Base-by-base conservation (phyloP, 2,113 vertebrate genomes). In the Cephalopterus ornatus region DNA sequence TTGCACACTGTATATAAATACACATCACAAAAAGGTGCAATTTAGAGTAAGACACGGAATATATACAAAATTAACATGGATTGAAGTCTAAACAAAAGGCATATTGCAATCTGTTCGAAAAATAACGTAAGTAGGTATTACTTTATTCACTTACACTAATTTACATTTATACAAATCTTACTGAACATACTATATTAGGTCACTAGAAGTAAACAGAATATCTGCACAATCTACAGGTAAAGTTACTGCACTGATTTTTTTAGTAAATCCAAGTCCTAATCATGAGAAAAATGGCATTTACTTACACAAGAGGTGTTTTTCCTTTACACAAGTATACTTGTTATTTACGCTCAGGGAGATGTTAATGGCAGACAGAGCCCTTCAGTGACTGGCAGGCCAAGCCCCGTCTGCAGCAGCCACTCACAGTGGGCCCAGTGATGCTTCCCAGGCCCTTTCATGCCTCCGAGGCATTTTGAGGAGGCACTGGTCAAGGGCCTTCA, bases 91-190 rank as follows among this genome's bases (percentile, higher is more conserved):
- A 96, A 97, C 97, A 97, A 97, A 98, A 97, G 95, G 95, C 84
- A 92, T 98, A 97, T 94, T 97, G 96, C 96, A 98, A 97, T 98
- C 94, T 97, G 89, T 97, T 97, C 97, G 93, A 98, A 98, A 98
- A 98, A 98, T 98, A 98, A 97, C 68, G 76, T 97, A 98, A 98
- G 98, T 98, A 97, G 96, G 97, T 98, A 97, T 97, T 98, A 97
- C 91, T 97, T 98, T 98, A 97, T 97, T 96, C 97, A 98, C 97
- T 98, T 98, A 98, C 89, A 97, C 97, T 98, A 98, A 98, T 98
- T 98, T 98, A 99, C 98, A 98, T 98, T 98, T 98, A 98, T 98
- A 99, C 98, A 98, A 94, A 95, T 89, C 96, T 97, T 96, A 97
- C 96, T 87, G 86, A 94, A 97, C 95, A 87, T 85, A 97, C 87